A percentile compares a stretch with the other conserved stretches of the same genome.
Conservation (phyloP, 2,113 vertebrate species). For the Actenoides lindsayi region DNA sequence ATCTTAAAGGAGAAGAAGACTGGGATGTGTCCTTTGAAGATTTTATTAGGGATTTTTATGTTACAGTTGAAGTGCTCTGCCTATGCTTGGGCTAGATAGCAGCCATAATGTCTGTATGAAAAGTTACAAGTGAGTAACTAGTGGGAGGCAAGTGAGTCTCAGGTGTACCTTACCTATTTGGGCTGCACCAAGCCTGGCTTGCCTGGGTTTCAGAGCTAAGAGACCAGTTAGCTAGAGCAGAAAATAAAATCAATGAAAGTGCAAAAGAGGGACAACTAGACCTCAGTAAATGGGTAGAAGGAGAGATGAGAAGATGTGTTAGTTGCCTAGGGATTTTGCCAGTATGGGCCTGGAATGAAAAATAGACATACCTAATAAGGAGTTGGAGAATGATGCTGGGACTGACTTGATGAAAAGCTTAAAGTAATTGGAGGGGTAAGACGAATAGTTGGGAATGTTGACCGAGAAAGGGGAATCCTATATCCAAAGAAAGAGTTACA, state of each 20-base stretch:
- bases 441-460: neutral
- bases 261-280: neutral
- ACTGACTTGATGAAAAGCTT: neutral
- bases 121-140: neutral
- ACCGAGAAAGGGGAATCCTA: neutral
- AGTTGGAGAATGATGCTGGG: neutral
- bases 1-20: neutral
- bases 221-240: neutral
- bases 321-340: neutral
- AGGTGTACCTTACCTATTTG: neutral
- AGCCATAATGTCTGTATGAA: neutral
- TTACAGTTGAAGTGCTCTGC: neutral
- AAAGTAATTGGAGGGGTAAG: neutral
- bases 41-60: neutral
- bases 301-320: neutral
- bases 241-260: neutral
- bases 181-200: neutral
- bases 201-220: neutral
- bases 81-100: neutral
- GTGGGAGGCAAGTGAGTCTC: neutral
- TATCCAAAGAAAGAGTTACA: neutral
- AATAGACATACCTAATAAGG: accelerated
- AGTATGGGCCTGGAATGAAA: neutral
- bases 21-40: neutral
- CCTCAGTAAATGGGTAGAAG: neutral